Percentiles rank a stretch among this genome's conserved stretches.
These are phyloP conservation scores for Rhyacichthys aspro DNA, from an alignment of 2,797 vertebrate genomes.

Conservation along the genomic window DNA sequence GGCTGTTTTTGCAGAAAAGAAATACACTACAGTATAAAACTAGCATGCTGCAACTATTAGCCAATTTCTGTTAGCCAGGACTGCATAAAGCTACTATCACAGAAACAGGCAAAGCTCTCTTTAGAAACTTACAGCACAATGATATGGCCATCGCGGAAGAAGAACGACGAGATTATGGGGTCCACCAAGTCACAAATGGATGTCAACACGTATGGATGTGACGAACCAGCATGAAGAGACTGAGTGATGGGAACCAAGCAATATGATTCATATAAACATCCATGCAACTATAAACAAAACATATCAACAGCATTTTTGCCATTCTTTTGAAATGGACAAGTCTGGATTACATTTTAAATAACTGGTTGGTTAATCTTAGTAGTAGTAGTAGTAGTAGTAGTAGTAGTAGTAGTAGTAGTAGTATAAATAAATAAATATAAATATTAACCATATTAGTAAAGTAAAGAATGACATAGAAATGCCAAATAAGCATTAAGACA, in stretches of 20 bases:
- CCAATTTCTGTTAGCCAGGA: slow-evolving; percentile 59
- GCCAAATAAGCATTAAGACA: too few relatives aligned
- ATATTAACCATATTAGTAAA: neutral
- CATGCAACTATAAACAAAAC: slow-evolving; percentile 61
- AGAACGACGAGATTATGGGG: slow-evolving; percentile 67
- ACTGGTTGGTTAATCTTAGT: neutral
- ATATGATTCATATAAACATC: slow-evolving; percentile 67
- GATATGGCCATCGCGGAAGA: slow-evolving; percentile 74
- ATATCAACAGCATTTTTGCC: slow-evolving; percentile 62
- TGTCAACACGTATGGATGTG: slow-evolving; percentile 72
- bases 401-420: too few relatives aligned
- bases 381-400: too few relatives aligned
- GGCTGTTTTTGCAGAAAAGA: slow-evolving; percentile 79
- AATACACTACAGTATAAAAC: slow-evolving; percentile 39
- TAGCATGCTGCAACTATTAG: slow-evolving; percentile 60
- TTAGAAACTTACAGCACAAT: slow-evolving; percentile 77
- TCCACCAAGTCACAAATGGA: slow-evolving; percentile 79
- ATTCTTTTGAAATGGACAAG: slow-evolving; percentile 40
- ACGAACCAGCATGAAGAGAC: slow-evolving; percentile 76
- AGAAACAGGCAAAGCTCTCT: slow-evolving; percentile 78
- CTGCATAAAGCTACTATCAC: slow-evolving; percentile 55
- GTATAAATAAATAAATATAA: neutral
- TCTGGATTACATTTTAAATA: slow-evolving; percentile 3
- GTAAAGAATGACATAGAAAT: slow-evolving; percentile 7
- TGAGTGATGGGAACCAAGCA: slow-evolving; percentile 74